Base-by-base conservation (phyloP, 1,140 invertebrate species). In the Caenorhabditis remanei region DNA sequence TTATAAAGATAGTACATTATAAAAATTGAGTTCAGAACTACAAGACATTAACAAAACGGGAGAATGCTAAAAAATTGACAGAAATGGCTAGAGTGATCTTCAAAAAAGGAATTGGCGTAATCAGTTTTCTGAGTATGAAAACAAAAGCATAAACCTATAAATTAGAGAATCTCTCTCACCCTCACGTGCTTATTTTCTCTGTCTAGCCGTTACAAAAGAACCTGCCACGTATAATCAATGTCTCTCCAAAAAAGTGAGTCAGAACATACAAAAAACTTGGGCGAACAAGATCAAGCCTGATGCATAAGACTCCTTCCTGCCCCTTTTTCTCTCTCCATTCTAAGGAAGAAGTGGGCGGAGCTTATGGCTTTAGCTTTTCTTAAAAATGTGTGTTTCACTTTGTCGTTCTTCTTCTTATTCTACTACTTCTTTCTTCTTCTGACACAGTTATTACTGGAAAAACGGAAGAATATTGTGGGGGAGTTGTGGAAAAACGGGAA, bases 281-380 rank as follows among this genome's bases (percentile, higher is more conserved):
- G 0, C 67, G 46, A 79, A 79, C 71, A 79, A 79, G 71, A 79
- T 79, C 71, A 50, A 50, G 71, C 71, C n/a, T 79, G 71, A 79
- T 79, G 71, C 43, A 79, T 79, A 79, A 79, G 21, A n/a, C 71
- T 21, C 24, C 65, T 50, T 79, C 71, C 46, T 79, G 50, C 71
- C 71, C 24, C 19, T 53, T n/a, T 71, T 16, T 46, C 40, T 41
- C 63, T 40, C 41, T 19, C 9, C 43, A 19, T 43, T 46, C 13
- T 41, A 46, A 32, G 4, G 7, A 32, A 24, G 46, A 46, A 50
- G n/a, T 14, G 40, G 71, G 71, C 71, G 71, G 71, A 32, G 71
- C 41, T 46, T 19, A 71, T 7, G 32, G 19, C 46, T 48, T 79
- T 19, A 4, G 40, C 65, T 50, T 79, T 79, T 41, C 71, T 79